Conservation (phyloP, 2,113 vertebrate species). For the Apeltes quadracus region DNA sequence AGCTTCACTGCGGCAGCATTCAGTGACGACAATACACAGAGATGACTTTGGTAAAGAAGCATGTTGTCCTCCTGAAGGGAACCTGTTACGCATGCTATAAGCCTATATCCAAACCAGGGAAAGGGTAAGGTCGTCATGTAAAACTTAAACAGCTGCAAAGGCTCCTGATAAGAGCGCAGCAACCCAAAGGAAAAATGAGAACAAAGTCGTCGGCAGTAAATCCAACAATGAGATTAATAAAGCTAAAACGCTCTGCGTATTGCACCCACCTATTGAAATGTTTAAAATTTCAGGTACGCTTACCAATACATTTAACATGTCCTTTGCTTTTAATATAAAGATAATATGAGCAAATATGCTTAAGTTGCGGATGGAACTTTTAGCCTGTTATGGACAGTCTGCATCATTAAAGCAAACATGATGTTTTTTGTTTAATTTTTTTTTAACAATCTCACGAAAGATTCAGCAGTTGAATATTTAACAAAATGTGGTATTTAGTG, state of each 20-base stretch:
- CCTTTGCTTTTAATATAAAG: background rate
- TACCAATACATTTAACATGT: background rate
- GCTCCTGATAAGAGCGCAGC: background rate
- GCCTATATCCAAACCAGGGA: background rate
- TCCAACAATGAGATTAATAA: background rate
- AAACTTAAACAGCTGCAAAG: background rate
- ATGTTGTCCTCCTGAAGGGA: background rate
- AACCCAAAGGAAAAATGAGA: background rate
- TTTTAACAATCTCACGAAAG: background rate
- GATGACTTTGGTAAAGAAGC: constrained; percentile 6
- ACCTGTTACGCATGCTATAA: background rate
- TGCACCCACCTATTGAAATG: background rate
- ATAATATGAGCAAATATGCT: background rate
- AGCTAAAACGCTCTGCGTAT: background rate
- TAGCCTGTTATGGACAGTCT: background rate
- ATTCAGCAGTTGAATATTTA: background rate
- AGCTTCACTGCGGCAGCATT: background rate
- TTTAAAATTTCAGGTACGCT: too few relatives aligned
- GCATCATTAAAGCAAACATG: background rate
- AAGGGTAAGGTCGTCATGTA: background rate
- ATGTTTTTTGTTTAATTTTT: background rate
- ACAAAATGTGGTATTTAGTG: constrained; percentile 30
- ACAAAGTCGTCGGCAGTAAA: background rate
- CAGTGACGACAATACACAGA: background rate
- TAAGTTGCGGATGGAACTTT: background rate